Evolutionary conservation across 2,888 invertebrate genomes (phyloP), one percentile per base, ranked within the genome.

Genomic region (Lamellibrachia columna): DNA sequence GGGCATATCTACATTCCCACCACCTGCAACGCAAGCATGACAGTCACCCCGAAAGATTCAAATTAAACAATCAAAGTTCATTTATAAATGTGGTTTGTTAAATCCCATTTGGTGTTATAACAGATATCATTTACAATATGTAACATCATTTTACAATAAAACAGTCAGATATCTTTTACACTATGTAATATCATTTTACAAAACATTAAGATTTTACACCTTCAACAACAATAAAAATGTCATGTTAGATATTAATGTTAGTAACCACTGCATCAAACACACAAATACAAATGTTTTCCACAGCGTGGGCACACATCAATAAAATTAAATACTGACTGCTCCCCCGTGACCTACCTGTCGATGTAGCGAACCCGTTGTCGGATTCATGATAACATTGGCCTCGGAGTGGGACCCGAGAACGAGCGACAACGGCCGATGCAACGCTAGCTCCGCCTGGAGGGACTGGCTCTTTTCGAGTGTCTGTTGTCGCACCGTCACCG

Each of bases 391-490:
- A 93, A 96, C 95, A 93, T 95, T 96, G 11, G 95, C 95, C 92
- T 96, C 96, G 0, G 96, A 95, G 93, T 95, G 96, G 22, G 95
- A 95, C 7, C 95, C 95, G 28, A 96, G 96, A 53, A 96, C 95
- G 96, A 96, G 95, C 60, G 96, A 96, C 90, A 96, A 94, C 28
- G 96, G 96, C n/a, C 96, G 94, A 92, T 95, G 96, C 93, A 94
- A 94, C 22, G 95, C 94, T 94, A 97, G 96, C 95, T 97, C 97
- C 3, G 96, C 94, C 94, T 95, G 96, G 93, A 95, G 93, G 4
- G 95, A 95, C 92, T 95, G 95, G 93, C 95, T 96, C 95, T 97
- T 96, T 95, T 97, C 97, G 93, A 97, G 95, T n/a, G 96, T 96
- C 6, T 97, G 97, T 92, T 97, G 96, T 93, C 96, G 96, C 53